Conservation (phyloP, 2,797 vertebrate genomes). For the Eupleurogrammus muticus region DNA sequence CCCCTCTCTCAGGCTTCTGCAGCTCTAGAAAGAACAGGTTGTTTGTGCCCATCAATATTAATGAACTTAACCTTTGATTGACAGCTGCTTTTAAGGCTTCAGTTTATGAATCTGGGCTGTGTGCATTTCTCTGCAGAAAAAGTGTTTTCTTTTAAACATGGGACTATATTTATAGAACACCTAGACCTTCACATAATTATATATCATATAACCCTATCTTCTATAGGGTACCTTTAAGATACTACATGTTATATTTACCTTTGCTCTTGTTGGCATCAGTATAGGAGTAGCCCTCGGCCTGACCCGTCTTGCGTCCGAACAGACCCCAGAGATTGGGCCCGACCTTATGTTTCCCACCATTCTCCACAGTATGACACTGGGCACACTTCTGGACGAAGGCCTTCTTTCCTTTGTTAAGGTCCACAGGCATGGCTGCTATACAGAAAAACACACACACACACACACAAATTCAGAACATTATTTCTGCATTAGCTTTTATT, state of each 20-base stretch:
- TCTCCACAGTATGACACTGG: constrained; percentile 87
- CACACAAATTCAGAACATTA: not conserved
- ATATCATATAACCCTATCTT: too few species aligned
- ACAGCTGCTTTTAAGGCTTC: too few species aligned
- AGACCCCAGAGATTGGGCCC: constrained; percentile 88
- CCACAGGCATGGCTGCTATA: constrained; percentile 78
- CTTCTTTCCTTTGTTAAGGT: constrained; percentile 85
- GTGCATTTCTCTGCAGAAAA: too few species aligned
- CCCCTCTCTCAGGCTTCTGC: too few species aligned
- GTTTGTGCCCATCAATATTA: too few species aligned
- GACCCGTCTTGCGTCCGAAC: constrained; percentile 85
- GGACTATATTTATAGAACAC: too few species aligned
- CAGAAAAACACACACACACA: not conserved
- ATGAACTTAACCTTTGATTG: too few species aligned
- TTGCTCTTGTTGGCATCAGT: constrained; percentile 90
- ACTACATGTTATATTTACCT: constrained; percentile 69
- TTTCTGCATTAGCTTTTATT: not conserved
- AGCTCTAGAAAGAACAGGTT: too few species aligned
- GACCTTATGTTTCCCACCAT: constrained; percentile 86
- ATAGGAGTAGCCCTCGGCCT: constrained; percentile 85
- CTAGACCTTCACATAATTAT: too few species aligned
- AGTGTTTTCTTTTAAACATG: too few species aligned
- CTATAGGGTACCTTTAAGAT: not conserved
- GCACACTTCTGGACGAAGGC: constrained; percentile 88
- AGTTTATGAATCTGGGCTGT: too few species aligned